Percentiles rank a stretch among this genome's conserved stretches.
phyloP scores from a whole-genome alignment of 2,113 vertebrate genomes.

The Catagonus wagneri region DNA sequence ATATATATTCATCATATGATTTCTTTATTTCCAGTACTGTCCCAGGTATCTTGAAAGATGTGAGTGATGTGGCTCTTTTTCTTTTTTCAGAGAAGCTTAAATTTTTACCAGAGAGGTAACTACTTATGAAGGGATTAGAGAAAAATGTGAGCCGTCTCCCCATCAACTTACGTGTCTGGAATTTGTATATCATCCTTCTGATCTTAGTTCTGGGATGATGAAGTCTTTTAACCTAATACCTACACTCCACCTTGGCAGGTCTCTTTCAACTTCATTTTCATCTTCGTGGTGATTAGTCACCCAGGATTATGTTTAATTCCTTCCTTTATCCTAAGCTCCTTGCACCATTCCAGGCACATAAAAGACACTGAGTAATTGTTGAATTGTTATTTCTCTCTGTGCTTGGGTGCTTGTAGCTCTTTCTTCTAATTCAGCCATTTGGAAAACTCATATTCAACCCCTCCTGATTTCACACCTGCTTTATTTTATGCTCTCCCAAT shows the following conservation, averaged over 20 bases:
- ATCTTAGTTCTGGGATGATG: neutral
- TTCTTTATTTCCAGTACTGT: neutral
- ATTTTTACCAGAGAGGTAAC: neutral
- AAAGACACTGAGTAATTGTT: neutral
- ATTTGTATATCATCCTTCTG: neutral
- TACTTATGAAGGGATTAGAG: neutral
- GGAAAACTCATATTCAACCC: neutral
- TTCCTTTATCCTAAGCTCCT: neutral
- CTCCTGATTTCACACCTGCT: neutral
- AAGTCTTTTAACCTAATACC: neutral
- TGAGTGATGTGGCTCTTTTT: neutral
- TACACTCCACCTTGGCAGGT: neutral
- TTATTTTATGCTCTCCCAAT: neutral
- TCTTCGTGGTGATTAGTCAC: neutral
- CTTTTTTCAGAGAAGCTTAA: neutral
- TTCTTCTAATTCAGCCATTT: neutral
- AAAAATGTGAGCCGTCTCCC: neutral
- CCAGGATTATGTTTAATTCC: neutral
- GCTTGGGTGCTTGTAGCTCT: neutral
- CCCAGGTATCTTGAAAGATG: neutral
- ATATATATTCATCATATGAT: neutral
- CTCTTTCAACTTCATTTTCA: neutral
- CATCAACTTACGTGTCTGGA: neutral
- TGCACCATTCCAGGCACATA: neutral
- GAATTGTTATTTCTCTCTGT: neutral